Evolutionary conservation across 2,888 invertebrate genomes (phyloP), one percentile per base, ranked within the genome.

Genomic region (Chrysolina americana): DNA sequence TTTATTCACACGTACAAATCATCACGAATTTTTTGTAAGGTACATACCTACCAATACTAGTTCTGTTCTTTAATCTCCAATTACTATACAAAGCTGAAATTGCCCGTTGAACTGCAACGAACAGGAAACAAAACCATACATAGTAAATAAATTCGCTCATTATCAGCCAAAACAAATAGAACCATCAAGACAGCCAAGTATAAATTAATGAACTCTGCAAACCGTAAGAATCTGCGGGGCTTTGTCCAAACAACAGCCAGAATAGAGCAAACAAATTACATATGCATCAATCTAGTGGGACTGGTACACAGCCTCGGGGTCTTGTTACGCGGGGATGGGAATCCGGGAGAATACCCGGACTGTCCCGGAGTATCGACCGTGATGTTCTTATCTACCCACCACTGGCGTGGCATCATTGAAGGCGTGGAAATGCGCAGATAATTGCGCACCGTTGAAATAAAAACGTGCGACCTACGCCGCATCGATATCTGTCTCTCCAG

Each of bases 381-480:
- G 85, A 85, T 86, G 85, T 83, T 86, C 85, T 85, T 86, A 85
- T 85, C 85, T 85, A 83, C 83, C 84, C 83, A 82, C 84, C 83
- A 79, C 81, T 85, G 86, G 85, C 86, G 86, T 84, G 85, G 85
- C 85, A 85, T 85, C 86, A 76, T 70, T 66, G 76, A 59, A 68
- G 80, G 80, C 85, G 85, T 82, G 78, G 76, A 82, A 74, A 75
- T 85, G 86, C 86, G 86, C 86, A 79, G 78, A 82, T 80, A 80
- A 81, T 80, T 85, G 86, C 85, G 85, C 85, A 78, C 75, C 64
- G 76, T 82, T 81, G 81, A 82, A 83, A 82, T 83, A 82, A 83
- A 73, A 80, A 78, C 79, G 73, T 72, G 71, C 80, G 84, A 85
- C 86, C 76, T 82, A 85, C 84, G 84, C 80, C 68, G 66, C 72